These are phyloP conservation scores for Drusus annulatus DNA, from an alignment of 1,140 invertebrate species.

Conservation along the genomic window DNA sequence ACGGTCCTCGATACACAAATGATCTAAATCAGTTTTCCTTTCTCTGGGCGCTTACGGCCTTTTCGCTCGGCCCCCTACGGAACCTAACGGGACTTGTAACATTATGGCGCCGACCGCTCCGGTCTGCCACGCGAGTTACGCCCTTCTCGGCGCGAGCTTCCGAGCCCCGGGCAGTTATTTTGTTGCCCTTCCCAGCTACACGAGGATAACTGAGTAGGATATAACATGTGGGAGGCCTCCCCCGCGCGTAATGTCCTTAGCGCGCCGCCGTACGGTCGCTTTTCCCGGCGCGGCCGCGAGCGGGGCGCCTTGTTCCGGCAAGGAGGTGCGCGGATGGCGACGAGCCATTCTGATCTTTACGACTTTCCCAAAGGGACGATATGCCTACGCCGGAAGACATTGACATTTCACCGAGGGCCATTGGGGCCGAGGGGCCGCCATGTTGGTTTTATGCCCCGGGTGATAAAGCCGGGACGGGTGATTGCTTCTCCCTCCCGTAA, in stretches of 20 bases:
- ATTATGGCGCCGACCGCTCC: neutral
- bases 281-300: conserved; percentile 33
- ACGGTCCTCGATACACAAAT: conserved; percentile 37
- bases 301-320: conserved; percentile 11
- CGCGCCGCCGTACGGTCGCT: conserved; percentile 46
- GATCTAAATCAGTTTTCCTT: conserved; percentile 44
- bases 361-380: conserved; percentile 51
- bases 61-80: neutral
- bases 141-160: conserved; percentile 9
- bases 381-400: conserved; percentile 56
- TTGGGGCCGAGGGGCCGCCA: conserved; percentile 54
- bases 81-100: neutral
- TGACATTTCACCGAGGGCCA: conserved; percentile 59
- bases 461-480: conserved; percentile 56
- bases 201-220: conserved; percentile 58
- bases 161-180: conserved; percentile 57
- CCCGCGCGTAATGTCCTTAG: conserved; percentile 42
- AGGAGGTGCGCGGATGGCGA: neutral
- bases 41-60: conserved; percentile 28
- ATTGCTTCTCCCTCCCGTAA: conserved; percentile 53
- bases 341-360: conserved; percentile 54
- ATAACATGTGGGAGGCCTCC: conserved; percentile 56
- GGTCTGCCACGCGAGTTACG: conserved; percentile 24
- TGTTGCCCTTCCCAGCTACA: conserved; percentile 57
- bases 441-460: conserved; percentile 54